Evolutionary conservation across 2,113 vertebrate genomes (phyloP).

Genomic region (Polypterus bichir): DNA sequence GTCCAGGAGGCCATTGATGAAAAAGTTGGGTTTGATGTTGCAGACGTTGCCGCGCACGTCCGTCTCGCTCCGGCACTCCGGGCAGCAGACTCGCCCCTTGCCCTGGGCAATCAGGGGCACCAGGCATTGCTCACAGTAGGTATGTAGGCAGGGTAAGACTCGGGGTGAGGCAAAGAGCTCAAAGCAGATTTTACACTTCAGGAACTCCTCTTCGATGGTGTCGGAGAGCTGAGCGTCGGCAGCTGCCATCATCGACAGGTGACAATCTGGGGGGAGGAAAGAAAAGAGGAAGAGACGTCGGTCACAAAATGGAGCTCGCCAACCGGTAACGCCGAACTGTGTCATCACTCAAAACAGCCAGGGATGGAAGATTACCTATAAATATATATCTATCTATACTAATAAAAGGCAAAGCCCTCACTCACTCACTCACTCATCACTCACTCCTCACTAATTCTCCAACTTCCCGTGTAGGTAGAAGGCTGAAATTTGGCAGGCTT

Average conservation of each 20-base stretch:
- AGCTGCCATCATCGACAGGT: conserved; percentile 7
- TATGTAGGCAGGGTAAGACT: conserved; percentile 20
- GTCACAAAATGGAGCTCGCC: no score
- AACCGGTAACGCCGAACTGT: no score
- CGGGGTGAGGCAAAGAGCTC: conserved; percentile 13
- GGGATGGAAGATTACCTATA: no score
- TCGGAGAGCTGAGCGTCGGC: conserved; percentile 9
- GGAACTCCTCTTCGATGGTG: conserved; percentile 20
- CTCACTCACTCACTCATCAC: no score
- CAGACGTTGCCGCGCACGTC: conserved; percentile 9
- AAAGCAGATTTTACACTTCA: conserved; percentile 25
- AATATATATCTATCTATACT: no score
- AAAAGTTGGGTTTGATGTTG: conserved; percentile 20
- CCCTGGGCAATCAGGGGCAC: conserved; percentile 3
- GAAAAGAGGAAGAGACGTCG: no score
- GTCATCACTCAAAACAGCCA: no score
- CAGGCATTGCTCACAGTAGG: conserved; percentile 21
- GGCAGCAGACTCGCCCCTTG: conserved; percentile 12
- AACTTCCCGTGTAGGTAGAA: no score
- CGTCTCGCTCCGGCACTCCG: conserved; percentile 13
- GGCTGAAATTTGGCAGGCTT: no score
- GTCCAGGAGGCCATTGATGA: conserved; percentile 23
- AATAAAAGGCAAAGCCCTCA: no score
- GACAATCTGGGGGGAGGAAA: no score
- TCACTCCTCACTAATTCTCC: no score